Conservation (phyloP, 2,797 vertebrate species). For the Tamandua tetradactyla region DNA sequence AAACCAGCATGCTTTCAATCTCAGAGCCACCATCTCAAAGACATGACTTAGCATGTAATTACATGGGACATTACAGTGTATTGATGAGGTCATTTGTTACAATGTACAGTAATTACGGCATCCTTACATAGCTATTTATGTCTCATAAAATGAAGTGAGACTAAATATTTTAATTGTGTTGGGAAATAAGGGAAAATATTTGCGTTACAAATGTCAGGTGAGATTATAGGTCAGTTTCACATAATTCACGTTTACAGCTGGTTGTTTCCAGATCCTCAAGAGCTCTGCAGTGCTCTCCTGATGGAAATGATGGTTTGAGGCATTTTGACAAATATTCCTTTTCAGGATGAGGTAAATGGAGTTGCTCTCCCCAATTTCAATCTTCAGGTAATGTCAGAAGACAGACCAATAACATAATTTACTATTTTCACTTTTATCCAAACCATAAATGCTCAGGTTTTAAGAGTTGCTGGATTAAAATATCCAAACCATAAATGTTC, state of each 20-base stretch:
- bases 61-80: slow-evolving; percentile 81
- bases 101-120: slow-evolving; percentile 80
- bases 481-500: neutral
- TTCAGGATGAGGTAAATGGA: neutral
- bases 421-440: neutral
- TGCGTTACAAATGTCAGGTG: slow-evolving; percentile 77
- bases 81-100: slow-evolving; percentile 83
- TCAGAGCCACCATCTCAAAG: slow-evolving; percentile 68
- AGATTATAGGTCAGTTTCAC: slow-evolving; percentile 76
- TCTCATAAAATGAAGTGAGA: slow-evolving; percentile 80
- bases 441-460: neutral
- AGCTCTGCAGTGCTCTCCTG: neutral
- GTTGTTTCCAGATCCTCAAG: neutral
- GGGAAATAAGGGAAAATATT: slow-evolving; percentile 78
- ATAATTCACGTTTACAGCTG: slow-evolving; percentile 67
- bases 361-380: neutral
- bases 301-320: neutral
- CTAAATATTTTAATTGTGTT: slow-evolving; percentile 82
- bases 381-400: slow-evolving; percentile 44
- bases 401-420: slow-evolving; percentile 11
- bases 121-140: slow-evolving; percentile 80
- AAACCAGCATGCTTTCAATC: slow-evolving; percentile 75
- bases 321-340: slow-evolving; percentile 40
- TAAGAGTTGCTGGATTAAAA: neutral
- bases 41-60: slow-evolving; percentile 79